phyloP scores from a whole-genome alignment of 2,113 vertebrate genomes.

The Muntiacus muntjak region DNA sequence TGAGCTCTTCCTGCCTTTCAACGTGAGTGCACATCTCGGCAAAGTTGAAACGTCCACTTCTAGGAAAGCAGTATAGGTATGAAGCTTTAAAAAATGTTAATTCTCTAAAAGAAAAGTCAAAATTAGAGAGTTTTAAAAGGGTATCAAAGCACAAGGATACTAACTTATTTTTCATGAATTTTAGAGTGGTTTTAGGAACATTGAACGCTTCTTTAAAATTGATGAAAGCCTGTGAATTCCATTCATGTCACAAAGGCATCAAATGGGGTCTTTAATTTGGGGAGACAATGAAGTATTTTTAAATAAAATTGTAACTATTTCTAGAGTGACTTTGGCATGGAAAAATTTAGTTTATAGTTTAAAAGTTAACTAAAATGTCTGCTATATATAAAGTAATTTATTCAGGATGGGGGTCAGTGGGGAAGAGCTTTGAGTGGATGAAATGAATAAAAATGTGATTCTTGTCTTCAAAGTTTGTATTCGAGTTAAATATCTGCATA shows the following conservation, averaged over 20 bases:
- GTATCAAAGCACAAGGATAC: neutral
- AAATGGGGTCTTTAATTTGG: neutral
- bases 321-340: neutral
- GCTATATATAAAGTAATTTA: neutral
- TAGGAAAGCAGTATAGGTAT: neutral
- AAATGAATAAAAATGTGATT: neutral
- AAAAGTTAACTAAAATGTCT: neutral
- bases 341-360: neutral
- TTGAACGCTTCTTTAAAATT: neutral
- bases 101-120: neutral
- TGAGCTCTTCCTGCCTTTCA: constrained; percentile 30
- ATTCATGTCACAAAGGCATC: neutral
- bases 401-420: neutral
- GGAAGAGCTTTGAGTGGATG: neutral
- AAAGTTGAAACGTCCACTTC: neutral
- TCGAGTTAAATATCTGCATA: neutral
- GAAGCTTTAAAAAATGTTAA: neutral
- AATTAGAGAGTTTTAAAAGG: neutral
- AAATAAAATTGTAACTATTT: neutral
- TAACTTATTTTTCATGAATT: neutral
- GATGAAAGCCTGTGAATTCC: neutral
- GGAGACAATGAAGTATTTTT: neutral
- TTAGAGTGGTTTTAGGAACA: neutral
- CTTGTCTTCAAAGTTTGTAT: neutral
- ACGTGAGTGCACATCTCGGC: neutral